Evolutionary conservation across 2,888 invertebrate species (phyloP).

Genomic region (Creontiades dilutus): DNA sequence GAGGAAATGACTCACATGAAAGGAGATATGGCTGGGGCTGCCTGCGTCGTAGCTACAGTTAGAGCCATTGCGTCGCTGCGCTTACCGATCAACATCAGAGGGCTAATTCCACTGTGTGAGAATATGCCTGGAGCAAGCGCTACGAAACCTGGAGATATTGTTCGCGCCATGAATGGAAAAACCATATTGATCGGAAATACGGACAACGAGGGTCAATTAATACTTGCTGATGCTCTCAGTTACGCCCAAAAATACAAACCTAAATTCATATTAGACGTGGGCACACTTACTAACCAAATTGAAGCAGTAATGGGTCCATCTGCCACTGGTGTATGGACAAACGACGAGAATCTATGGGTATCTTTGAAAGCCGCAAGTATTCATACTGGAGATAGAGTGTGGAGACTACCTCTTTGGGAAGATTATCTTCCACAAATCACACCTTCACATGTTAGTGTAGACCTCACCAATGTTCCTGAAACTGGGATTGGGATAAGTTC

Average conservation of each 20-base stretch:
- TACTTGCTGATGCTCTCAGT: constrained; percentile 88
- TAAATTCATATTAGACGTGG: constrained; percentile 86
- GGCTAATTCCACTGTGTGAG: constrained; percentile 88
- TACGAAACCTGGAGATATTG: constrained; percentile 88
- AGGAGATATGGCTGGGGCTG: constrained; percentile 93
- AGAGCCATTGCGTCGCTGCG: constrained; percentile 86
- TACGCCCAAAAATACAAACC: constrained; percentile 89
- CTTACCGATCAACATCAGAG: constrained; percentile 86
- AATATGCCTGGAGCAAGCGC: constrained; percentile 89
- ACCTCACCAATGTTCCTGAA: constrained; percentile 72
- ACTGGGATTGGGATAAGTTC: constrained; percentile 80
- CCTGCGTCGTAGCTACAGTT: constrained; percentile 86
- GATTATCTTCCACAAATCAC: constrained; percentile 70
- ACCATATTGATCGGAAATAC: constrained; percentile 87
- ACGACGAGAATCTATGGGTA: constrained; percentile 85
- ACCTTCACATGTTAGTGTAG: constrained; percentile 72
- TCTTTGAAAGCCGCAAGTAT: constrained; percentile 85
- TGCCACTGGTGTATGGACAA: constrained; percentile 88
- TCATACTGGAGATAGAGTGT: constrained; percentile 88
- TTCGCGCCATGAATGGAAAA: constrained; percentile 87
- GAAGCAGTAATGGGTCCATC: constrained; percentile 83
- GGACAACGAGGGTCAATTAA: constrained; percentile 88
- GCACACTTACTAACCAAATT: constrained; percentile 88
- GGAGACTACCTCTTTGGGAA: constrained; percentile 86
- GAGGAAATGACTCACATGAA: constrained; percentile 85